Evolutionary conservation across 1,140 invertebrate genomes (phyloP), one percentile per base, ranked within the genome.

Genomic region (Drosophila paulistorum): DNA sequence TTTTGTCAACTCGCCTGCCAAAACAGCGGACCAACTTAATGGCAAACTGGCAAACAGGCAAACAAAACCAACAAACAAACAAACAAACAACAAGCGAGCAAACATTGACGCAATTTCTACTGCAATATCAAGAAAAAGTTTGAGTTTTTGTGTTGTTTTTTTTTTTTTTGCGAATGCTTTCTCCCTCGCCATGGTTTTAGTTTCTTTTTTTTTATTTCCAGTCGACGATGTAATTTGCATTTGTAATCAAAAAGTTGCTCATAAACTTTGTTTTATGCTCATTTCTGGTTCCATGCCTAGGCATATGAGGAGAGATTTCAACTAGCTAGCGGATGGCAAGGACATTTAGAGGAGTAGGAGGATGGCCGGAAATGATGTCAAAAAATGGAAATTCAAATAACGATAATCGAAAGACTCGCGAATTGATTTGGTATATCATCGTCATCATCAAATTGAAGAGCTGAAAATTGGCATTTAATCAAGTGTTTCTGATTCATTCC

Each of bases 191-290:
- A 11, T 45, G 45, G 14, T 67, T 54, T 14, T 13, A 23, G 14
- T 48, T n/a, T 20, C 23, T 51, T 23, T 51, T 48, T 57, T 57
- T 74, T 45, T 60, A 4, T 17, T 45, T 3, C n/a, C 65, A 59
- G 79, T 72, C 69, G 79, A 73, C 79, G 77, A 55, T 89, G 84
- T 87, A 87, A 87, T 87, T 87, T 87, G 84, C 84, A 87, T 87
- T 89, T 83, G 84, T 87, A 89, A 89, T 90, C 85, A 89, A 89
- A 89, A 89, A 89, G 84, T 89, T 89, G 74, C 84, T 78, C 78
- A 89, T 89, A 79, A 87, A 86, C 83, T 86, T 86, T 86, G 79
- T 86, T 87, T 86, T 79, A 86, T 87, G 83, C 83, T 86, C 83
- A 86, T 83, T 86, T 86, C 17, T 51, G 45, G 17, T 87, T 70